Evolutionary conservation across 2,888 invertebrate genomes (phyloP).

Genomic region (Pseudoips prasinana): DNA sequence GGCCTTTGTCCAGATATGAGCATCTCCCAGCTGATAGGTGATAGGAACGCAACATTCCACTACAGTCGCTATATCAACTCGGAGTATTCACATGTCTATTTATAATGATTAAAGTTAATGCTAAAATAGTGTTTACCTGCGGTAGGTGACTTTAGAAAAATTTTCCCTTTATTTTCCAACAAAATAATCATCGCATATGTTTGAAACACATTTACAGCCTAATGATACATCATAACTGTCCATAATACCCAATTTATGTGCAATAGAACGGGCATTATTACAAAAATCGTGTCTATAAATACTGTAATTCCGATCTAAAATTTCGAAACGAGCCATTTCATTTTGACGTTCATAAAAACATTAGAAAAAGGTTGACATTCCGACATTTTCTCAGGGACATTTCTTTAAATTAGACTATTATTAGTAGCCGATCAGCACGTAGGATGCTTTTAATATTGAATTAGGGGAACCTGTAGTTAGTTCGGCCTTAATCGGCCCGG

Average conservation of each 20-base stretch:
- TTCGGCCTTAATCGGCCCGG: constrained; percentile 74
- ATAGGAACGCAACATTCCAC: no score
- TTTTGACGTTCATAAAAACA: constrained; percentile 54
- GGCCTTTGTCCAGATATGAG: no score
- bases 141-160: no score
- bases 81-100: no score
- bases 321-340: constrained; percentile 61
- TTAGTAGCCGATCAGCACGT: constrained; percentile 78
- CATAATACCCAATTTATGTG: constrained; percentile 44
- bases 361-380: constrained; percentile 73
- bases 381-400: constrained; percentile 80
- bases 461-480: constrained; percentile 80
- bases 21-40: no score
- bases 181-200: constrained; percentile 20
- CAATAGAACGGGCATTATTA: constrained; percentile 46
- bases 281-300: constrained; percentile 49
- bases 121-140: no score
- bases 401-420: constrained; percentile 79
- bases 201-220: constrained; percentile 30
- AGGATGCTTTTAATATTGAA: constrained; percentile 82
- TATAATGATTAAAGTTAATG: no score
- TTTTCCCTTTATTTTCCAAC: constrained; percentile 10
- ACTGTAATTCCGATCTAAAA: constrained; percentile 54
- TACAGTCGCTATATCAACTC: no score
- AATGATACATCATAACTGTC: constrained; percentile 40